Evolutionary conservation across 2,888 invertebrate genomes (phyloP).

Genomic region (Polydrusus tereticollis): DNA sequence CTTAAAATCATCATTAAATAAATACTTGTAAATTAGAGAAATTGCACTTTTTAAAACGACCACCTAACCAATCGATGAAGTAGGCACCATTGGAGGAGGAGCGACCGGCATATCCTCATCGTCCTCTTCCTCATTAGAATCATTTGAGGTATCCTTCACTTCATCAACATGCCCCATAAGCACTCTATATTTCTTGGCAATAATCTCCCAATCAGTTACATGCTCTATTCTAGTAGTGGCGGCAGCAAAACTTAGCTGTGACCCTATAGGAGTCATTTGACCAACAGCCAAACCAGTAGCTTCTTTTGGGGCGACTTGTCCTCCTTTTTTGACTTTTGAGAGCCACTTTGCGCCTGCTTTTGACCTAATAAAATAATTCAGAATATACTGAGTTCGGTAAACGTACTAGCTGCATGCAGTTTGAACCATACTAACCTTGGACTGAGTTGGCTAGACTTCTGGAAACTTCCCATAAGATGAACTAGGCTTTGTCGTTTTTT

Average conservation of each 20-base stretch:
- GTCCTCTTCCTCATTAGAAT: conserved; percentile 62
- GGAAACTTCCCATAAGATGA: conserved; percentile 83
- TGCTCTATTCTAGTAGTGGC: conserved; percentile 85
- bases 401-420: no score
- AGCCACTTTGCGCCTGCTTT: conserved; percentile 92
- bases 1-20: no score
- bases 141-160: conserved; percentile 65
- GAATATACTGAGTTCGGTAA: no score
- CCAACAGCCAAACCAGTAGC: conserved; percentile 84
- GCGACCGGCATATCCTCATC: conserved; percentile 58
- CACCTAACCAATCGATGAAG: conserved; percentile 52
- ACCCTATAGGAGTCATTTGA: conserved; percentile 86
- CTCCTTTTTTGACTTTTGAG: conserved; percentile 88
- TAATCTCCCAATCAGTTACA: conserved; percentile 92
- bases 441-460: conserved; percentile 78
- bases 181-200: conserved; percentile 89
- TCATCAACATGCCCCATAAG: conserved; percentile 76
- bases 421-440: conserved; percentile 73
- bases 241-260: conserved; percentile 85
- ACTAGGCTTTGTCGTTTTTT: conserved; percentile 81
- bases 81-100: conserved; percentile 52
- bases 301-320: conserved; percentile 83
- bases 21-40: no score
- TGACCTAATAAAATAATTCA: conserved; percentile 64
- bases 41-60: no score